Conservation (phyloP, 2,888 invertebrate genomes). For the Melitaea athalia region DNA sequence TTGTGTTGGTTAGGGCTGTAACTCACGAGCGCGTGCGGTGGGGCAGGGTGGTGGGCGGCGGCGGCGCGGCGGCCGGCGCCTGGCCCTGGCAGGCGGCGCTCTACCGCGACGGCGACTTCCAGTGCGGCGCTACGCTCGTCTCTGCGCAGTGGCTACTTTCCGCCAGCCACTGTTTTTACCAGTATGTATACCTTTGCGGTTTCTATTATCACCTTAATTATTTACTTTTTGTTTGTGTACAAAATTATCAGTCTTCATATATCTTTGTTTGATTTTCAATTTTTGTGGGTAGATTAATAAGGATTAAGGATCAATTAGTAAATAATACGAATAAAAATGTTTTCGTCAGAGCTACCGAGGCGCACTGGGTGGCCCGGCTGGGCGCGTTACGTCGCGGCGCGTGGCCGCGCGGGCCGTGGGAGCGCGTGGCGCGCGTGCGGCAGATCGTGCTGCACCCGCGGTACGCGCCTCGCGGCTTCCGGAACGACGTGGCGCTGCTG, state of each 20-base stretch:
- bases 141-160: conserved; percentile 88
- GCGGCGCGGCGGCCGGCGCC: conserved; percentile 88
- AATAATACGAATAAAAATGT: too few species aligned
- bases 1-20: conserved; percentile 49
- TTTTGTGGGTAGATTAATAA: too few species aligned
- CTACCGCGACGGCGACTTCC: conserved; percentile 92
- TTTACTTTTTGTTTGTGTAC: neutral
- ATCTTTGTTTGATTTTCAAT: too few species aligned
- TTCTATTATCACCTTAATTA: neutral
- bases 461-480: conserved; percentile 88
- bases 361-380: conserved; percentile 90
- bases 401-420: conserved; percentile 88
- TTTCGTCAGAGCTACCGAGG: conserved; percentile 84
- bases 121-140: conserved; percentile 90
- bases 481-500: conserved; percentile 89
- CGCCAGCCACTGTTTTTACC: conserved; percentile 91
- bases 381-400: conserved; percentile 88
- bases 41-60: conserved; percentile 90
- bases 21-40: conserved; percentile 71
- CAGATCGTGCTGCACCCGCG: conserved; percentile 87
- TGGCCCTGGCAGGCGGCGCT: conserved; percentile 95
- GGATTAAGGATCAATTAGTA: too few species aligned
- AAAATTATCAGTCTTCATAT: too few species aligned
- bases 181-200: conserved; percentile 79
- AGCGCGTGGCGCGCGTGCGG: conserved; percentile 85